Base-by-base conservation (phyloP, 1,140 invertebrate genomes). In the Mylabris phalerata region DNA sequence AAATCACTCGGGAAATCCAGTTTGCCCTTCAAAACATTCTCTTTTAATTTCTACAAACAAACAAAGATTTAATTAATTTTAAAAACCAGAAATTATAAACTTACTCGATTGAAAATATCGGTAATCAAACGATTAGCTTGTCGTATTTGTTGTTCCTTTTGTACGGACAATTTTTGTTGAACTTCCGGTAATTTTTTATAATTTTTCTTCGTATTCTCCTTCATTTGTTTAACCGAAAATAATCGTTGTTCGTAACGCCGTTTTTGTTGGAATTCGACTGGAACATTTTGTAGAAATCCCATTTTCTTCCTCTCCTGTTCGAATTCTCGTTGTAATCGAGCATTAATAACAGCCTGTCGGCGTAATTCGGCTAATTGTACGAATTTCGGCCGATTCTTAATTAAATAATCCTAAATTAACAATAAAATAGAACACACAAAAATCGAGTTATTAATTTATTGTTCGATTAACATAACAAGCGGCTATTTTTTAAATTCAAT, bases 181-280 rank as follows among this genome's bases (percentile, higher is more conserved):
- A 73, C 66, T 57, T 74, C 72, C 1, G 70, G 70, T 38, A 71
- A 58, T 61, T 71, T 73, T 51, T 67, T 60, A 47, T 72, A 74
- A 49, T 69, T 66, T 57, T 64, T 62, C 39, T 62, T 66, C 6
- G 68, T 74, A 7, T 70, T 67, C 45, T 67, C 57, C 58, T 68
- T 71, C 68, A 74, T 72, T 62, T 72, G 63, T 48, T 65, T 60
- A 13, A 64, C 61, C 4, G 68, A 60, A 57, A 69, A 73, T 39
- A 71, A 54, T 19, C 64, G 68, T 38, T 61, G 32, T 32, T 64
- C 19, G 51, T 39, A n/a, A 44, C 65, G 65, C 57, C 11, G 65
- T 54, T 32, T 0, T 26, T 24, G 26, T 42, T 55, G 24, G 27
- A 13, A 48, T 19, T 19, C 19, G 19, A 19, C 19, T 13, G 50